These are phyloP conservation scores for Sternarchorhynchus goeldii DNA, from an alignment of 2,797 vertebrate species.

Conservation along the genomic window DNA sequence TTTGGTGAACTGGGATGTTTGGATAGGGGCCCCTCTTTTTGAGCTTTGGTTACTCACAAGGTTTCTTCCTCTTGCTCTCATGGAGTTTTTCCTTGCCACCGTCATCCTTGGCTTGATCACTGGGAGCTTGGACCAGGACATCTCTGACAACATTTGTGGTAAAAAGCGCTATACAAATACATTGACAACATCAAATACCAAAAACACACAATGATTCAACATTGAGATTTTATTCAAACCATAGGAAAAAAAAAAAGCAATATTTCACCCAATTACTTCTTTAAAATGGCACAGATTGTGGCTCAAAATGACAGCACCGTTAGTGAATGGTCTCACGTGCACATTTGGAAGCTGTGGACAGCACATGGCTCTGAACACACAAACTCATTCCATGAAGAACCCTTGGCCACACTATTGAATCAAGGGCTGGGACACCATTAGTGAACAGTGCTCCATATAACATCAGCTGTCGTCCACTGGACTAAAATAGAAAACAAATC, in stretches of 20 bases:
- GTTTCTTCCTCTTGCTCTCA: too few relatives aligned
- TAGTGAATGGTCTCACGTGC: background rate
- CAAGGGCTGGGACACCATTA: background rate
- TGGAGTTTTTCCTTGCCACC: too few relatives aligned
- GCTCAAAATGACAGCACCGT: slow-evolving; percentile 10
- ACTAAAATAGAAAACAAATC: too few relatives aligned
- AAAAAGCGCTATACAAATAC: too few relatives aligned
- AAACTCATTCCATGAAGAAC: background rate
- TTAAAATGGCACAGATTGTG: slow-evolving; percentile 23
- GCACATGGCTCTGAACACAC: background rate
- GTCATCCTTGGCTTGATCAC: too few relatives aligned
- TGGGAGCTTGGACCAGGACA: too few relatives aligned
- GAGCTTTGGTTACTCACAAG: too few relatives aligned
- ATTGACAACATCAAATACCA: background rate
- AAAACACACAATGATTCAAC: background rate
- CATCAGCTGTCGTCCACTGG: too few relatives aligned
- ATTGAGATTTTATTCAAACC: slow-evolving; percentile 31
- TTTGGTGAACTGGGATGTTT: too few relatives aligned
- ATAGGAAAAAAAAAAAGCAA: background rate
- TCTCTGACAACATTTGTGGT: too few relatives aligned
- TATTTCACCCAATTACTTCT: background rate
- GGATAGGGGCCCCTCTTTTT: too few relatives aligned
- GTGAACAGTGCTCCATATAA: background rate
- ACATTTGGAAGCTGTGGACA: slow-evolving; percentile 25
- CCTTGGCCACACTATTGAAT: slow-evolving; percentile 23